phyloP scores from a whole-genome alignment of 2,113 vertebrate species.

The Caracal caracal region DNA sequence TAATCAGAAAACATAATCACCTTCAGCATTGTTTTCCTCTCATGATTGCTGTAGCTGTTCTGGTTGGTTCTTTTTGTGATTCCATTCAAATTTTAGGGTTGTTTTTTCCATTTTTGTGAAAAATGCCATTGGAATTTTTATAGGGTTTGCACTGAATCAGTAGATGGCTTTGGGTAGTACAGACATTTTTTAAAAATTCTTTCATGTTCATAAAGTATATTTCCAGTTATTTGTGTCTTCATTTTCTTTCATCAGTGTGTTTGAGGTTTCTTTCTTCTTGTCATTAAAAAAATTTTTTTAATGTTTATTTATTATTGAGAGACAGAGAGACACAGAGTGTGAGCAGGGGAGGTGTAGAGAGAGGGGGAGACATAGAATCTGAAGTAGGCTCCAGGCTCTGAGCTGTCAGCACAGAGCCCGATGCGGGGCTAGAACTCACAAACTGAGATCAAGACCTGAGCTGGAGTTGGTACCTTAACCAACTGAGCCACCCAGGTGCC shows the following conservation, averaged over 20 bases:
- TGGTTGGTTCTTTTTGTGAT: background rate
- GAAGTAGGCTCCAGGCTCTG: too few relatives aligned
- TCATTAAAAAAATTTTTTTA: too few relatives aligned
- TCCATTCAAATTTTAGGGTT: background rate
- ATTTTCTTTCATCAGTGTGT: background rate
- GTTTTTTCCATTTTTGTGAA: background rate
- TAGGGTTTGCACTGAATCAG: background rate
- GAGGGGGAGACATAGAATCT: too few relatives aligned
- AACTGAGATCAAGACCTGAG: too few relatives aligned
- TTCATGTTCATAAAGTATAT: background rate
- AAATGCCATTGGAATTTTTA: background rate
- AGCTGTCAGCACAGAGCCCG: too few relatives aligned
- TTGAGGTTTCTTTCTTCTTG: background rate
- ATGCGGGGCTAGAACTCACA: too few relatives aligned
- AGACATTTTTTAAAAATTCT: background rate
- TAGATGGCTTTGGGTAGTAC: background rate
- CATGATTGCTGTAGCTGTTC: background rate
- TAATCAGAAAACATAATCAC: background rate
- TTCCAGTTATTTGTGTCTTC: background rate
- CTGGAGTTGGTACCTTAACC: too few relatives aligned
- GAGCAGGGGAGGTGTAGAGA: too few relatives aligned
- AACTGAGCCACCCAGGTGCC: too few relatives aligned
- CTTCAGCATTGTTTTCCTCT: background rate
- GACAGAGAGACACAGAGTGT: too few relatives aligned
- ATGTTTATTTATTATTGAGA: too few relatives aligned